A percentile compares a stretch with the other conserved stretches of the same genome.
These are phyloP conservation scores for Zaprionus lachaisei DNA, from an alignment of 1,140 invertebrate genomes.

Conservation along the genomic window DNA sequence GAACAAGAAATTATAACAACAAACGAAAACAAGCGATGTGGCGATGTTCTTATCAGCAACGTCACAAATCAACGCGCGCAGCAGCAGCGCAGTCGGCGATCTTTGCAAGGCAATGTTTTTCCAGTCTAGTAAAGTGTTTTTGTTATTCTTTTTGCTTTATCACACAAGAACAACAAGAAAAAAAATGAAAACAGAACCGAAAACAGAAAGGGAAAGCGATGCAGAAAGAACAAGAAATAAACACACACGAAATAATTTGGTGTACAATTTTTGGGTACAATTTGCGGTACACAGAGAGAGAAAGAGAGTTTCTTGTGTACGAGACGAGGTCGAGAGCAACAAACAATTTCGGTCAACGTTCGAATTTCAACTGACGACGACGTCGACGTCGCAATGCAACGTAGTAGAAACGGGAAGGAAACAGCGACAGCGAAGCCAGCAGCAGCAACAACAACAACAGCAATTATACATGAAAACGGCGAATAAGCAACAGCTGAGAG, in stretches of 20 bases:
- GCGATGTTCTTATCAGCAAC: constrained; percentile 64
- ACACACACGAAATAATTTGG: background rate
- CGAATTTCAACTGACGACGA: constrained; percentile 70
- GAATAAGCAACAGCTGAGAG: constrained; percentile 29
- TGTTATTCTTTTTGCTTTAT: constrained; percentile 29
- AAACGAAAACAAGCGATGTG: constrained; percentile 28
- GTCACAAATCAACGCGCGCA: constrained; percentile 41
- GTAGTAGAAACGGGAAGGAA: constrained; percentile 71
- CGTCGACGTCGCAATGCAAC: constrained; percentile 59
- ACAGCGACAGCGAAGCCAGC: constrained; percentile 30
- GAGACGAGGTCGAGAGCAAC: constrained; percentile 41
- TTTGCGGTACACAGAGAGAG: background rate
- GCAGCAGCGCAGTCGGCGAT: constrained; percentile 32
- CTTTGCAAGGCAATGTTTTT: constrained; percentile 24
- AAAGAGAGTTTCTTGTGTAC: no score
- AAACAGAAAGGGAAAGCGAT: constrained; percentile 8
- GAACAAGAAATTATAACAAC: constrained; percentile 17
- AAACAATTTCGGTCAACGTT: constrained; percentile 82
- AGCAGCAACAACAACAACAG: constrained; percentile 24
- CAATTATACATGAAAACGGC: constrained; percentile 18
- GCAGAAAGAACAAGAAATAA: background rate
- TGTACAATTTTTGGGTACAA: constrained; percentile 12
- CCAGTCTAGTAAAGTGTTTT: background rate
- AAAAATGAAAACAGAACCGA: constrained; percentile 23
- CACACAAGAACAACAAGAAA: constrained; percentile 22